A percentile compares a stretch with the other conserved stretches of the same genome.
Conservation (phyloP, 2,888 invertebrate genomes). For the Deilephila elpenor region DNA sequence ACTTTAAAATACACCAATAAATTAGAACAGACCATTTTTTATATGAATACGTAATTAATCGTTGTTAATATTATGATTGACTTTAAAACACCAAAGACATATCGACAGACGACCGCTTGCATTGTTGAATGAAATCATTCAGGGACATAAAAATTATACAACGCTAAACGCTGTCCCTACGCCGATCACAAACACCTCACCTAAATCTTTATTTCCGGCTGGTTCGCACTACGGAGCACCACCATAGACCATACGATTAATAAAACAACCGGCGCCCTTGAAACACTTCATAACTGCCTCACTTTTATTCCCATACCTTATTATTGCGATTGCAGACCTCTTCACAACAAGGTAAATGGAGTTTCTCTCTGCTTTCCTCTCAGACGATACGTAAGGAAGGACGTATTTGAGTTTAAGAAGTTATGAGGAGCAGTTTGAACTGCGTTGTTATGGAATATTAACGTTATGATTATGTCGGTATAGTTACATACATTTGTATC, state of each 20-base stretch:
- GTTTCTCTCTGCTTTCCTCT: conserved; percentile 29
- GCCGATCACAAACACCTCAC: conserved; percentile 29
- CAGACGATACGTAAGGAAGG: conserved; percentile 31
- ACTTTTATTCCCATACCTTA: conserved; percentile 56
- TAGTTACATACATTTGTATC: too few relatives aligned
- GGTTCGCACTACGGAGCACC: conserved; percentile 35
- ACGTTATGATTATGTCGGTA: too few relatives aligned
- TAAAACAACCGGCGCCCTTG: conserved; percentile 51
- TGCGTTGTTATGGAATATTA: too few relatives aligned
- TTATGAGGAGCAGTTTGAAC: conserved; percentile 27
- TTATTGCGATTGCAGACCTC: conserved; percentile 47
- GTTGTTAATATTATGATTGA: too few relatives aligned
- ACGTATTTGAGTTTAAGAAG: not conserved
- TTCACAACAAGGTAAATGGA: conserved; percentile 41
- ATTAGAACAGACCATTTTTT: too few relatives aligned
- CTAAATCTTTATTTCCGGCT: conserved; percentile 44
- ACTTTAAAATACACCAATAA: too few relatives aligned
- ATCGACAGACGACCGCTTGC: too few relatives aligned
- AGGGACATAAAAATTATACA: not conserved
- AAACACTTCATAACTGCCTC: conserved; percentile 56
- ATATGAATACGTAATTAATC: too few relatives aligned
- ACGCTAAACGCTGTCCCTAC: not conserved
- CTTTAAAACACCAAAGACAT: too few relatives aligned
- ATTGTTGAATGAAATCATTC: too few relatives aligned
- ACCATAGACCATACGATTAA: conserved; percentile 47